phyloP scores from a whole-genome alignment of 1,140 invertebrate species.

The Brachionus rubens region DNA sequence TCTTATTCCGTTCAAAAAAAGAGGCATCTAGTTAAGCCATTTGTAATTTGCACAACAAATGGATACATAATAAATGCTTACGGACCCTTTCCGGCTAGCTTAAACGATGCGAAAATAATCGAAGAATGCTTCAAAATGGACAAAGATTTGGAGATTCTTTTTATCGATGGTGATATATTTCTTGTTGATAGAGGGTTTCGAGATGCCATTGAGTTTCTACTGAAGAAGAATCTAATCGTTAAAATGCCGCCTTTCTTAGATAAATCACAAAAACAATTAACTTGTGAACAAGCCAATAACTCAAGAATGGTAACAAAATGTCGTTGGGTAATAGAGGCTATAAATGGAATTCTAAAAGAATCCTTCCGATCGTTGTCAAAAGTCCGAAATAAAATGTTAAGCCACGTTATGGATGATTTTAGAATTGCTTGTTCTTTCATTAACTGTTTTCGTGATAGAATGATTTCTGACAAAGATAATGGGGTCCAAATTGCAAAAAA shows the following conservation, averaged over 20 bases:
- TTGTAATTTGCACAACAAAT: background rate
- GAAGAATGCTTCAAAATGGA: too few relatives aligned
- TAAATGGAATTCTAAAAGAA: slow-evolving; percentile 2
- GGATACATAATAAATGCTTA: too few relatives aligned
- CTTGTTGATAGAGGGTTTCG: background rate
- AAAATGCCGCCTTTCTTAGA: background rate
- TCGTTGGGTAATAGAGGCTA: background rate
- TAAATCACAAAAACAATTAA: slow-evolving; percentile 1
- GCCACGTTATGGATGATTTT: background rate
- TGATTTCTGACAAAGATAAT: background rate
- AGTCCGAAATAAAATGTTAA: background rate
- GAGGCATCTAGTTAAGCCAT: background rate
- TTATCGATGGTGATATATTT: background rate
- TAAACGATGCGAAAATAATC: too few relatives aligned
- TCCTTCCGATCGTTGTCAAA: background rate
- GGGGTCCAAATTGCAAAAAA: background rate
- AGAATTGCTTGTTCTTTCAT: background rate
- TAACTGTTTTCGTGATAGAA: background rate
- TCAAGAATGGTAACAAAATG: background rate
- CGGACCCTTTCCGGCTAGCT: too few relatives aligned
- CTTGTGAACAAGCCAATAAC: background rate
- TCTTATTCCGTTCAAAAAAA: too few relatives aligned
- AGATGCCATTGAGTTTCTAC: background rate
- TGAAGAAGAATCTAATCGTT: background rate
- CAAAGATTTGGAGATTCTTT: too few relatives aligned